Evolutionary conservation across 2,888 invertebrate species (phyloP).

Genomic region (Caenorhabditis zanzibari): DNA sequence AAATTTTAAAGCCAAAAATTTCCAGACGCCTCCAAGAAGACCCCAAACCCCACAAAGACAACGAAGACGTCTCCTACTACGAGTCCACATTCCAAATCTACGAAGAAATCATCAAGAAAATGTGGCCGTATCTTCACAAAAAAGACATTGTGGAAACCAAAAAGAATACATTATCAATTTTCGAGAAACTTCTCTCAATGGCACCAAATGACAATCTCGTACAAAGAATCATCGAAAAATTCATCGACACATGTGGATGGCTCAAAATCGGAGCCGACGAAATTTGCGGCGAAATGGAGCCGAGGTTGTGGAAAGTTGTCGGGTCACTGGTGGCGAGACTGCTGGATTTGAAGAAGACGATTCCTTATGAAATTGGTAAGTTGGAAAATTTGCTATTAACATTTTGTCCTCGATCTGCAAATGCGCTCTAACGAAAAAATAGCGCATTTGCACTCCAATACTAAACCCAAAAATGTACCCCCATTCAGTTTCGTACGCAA

Average conservation of each 20-base stretch:
- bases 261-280: slow-evolving; percentile 28
- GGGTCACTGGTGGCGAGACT: slow-evolving; percentile 6
- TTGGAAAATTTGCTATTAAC: too few relatives aligned
- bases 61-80: slow-evolving; percentile 46
- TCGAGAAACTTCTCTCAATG: slow-evolving; percentile 33
- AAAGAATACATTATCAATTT: slow-evolving; percentile 34
- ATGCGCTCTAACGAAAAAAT: neutral
- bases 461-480: neutral
- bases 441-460: neutral
- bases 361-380: slow-evolving; percentile 55
- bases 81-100: slow-evolving; percentile 22
- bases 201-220: neutral
- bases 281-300: slow-evolving; percentile 38
- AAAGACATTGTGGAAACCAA: slow-evolving; percentile 1
- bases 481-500: slow-evolving; percentile 52
- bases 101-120: slow-evolving; percentile 30
- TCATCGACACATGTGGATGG: slow-evolving; percentile 47
- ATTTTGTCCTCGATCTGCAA: neutral
- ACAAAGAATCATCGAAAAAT: slow-evolving; percentile 35
- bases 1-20: too few relatives aligned
- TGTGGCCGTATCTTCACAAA: slow-evolving; percentile 43
- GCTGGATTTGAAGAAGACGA: slow-evolving; percentile 28
- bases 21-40: slow-evolving; percentile 39
- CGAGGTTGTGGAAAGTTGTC: slow-evolving; percentile 35
- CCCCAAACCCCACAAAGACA: neutral